These are phyloP conservation scores for Mercenaria mercenaria DNA, from an alignment of 1,140 invertebrate genomes.

Conservation along the genomic window DNA sequence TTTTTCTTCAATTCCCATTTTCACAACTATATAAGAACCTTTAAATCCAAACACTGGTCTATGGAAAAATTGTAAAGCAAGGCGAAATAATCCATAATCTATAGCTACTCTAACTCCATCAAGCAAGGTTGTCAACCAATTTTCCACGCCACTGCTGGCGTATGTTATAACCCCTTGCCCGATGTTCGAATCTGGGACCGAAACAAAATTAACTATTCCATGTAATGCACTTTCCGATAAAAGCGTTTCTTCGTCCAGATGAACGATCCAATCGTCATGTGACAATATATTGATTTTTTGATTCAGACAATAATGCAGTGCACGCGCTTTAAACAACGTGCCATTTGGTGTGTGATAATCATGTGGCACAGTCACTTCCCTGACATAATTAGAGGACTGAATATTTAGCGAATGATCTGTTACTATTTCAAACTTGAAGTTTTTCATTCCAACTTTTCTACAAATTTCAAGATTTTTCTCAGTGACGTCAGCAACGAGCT, in stretches of 20 bases:
- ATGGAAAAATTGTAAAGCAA: slow-evolving; percentile 97
- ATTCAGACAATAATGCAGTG: slow-evolving; percentile 98
- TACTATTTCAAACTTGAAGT: slow-evolving; percentile 98
- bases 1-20: slow-evolving; percentile 94
- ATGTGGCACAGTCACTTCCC: slow-evolving; percentile 95
- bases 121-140: slow-evolving; percentile 97
- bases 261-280: slow-evolving; percentile 98
- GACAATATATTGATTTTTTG: slow-evolving; percentile 93
- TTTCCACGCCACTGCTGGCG: slow-evolving; percentile 95
- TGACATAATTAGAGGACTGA: slow-evolving; percentile 89
- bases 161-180: slow-evolving; percentile 94
- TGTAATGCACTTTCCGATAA: slow-evolving; percentile 94
- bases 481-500: slow-evolving; percentile 95
- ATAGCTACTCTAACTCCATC: slow-evolving; percentile 96
- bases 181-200: slow-evolving; percentile 95
- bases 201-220: slow-evolving; percentile 97
- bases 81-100: slow-evolving; percentile 98
- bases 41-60: slow-evolving; percentile 99
- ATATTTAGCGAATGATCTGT: slow-evolving; percentile 94
- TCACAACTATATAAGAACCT: slow-evolving; percentile 87
- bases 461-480: slow-evolving; percentile 95
- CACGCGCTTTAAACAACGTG: slow-evolving; percentile 97
- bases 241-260: slow-evolving; percentile 98
- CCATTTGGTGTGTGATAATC: slow-evolving; percentile 95
- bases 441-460: slow-evolving; percentile 95